These are phyloP conservation scores for Anguilla pacifica DNA, from an alignment of 2,797 vertebrate genomes.

Conservation along the genomic window DNA sequence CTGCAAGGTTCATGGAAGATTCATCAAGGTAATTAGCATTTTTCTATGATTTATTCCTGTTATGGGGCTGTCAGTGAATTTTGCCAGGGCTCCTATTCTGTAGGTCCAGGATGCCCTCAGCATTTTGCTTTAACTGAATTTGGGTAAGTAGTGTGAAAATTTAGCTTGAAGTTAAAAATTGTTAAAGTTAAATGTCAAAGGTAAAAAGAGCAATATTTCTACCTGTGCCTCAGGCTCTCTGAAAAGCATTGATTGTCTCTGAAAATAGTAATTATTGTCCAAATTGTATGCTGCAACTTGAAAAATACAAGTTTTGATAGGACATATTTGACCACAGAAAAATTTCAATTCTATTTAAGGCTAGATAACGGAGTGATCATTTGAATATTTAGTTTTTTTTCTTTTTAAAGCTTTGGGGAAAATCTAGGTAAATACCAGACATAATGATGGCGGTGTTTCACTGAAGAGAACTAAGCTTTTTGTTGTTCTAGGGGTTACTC, in stretches of 20 bases:
- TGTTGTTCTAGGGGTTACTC: conserved; percentile 47
- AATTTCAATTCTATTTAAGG: background rate
- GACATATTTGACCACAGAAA: background rate
- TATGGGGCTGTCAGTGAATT: background rate
- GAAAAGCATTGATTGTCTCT: background rate
- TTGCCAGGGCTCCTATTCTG: background rate
- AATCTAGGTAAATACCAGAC: conserved; percentile 31
- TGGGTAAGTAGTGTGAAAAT: background rate
- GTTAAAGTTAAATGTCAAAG: background rate
- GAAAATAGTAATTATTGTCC: background rate
- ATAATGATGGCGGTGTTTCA: conserved; percentile 31
- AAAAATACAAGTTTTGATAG: background rate
- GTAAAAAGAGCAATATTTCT: background rate
- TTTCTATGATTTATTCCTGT: background rate
- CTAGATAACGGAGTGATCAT: conserved; percentile 29
- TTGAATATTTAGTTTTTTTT: background rate
- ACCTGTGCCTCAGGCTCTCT: background rate
- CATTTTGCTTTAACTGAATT: background rate
- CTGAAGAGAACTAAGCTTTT: conserved; percentile 36
- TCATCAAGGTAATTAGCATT: conserved; percentile 70
- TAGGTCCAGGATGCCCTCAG: background rate
- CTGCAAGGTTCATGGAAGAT: conserved; percentile 59
- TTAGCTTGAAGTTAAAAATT: background rate
- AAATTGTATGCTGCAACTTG: background rate
- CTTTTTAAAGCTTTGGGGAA: conserved; percentile 25